Evolutionary conservation across 2,797 vertebrate species (phyloP).

Genomic region (Anguilla anguilla): DNA sequence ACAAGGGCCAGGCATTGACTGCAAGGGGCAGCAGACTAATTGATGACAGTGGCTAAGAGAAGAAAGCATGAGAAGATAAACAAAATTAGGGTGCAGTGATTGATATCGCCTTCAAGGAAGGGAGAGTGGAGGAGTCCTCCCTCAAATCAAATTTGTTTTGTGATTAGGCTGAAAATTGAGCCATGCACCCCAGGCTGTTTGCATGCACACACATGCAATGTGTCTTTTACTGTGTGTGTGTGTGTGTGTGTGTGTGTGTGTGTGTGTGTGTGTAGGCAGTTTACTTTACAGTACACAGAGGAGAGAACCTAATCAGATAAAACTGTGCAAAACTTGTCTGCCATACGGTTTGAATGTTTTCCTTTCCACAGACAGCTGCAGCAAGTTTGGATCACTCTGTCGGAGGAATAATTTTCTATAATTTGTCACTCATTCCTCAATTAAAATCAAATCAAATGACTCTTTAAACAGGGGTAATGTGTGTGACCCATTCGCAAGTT

Average conservation of each 20-base stretch:
- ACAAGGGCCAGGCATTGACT: constrained; percentile 38
- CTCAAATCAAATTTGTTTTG: constrained; percentile 44
- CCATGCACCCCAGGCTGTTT: constrained; percentile 13
- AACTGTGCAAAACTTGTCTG: neutral
- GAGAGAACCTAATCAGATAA: neutral
- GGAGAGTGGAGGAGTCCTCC: constrained; percentile 38
- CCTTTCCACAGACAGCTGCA: constrained; percentile 5
- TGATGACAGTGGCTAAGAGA: constrained; percentile 48
- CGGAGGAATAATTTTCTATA: constrained; percentile 22
- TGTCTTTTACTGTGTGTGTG: neutral
- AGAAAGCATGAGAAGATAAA: constrained; percentile 55
- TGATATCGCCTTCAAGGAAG: constrained; percentile 43
- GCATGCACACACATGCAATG: neutral
- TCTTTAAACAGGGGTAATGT: constrained; percentile 18
- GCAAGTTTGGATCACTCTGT: constrained; percentile 17
- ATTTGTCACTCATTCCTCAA: constrained; percentile 27
- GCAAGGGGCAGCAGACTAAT: constrained; percentile 46
- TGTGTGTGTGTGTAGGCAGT: neutral
- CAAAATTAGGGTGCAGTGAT: constrained; percentile 50
- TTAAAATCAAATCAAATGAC: constrained; percentile 5
- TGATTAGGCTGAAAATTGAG: constrained; percentile 23
- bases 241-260: constrained; percentile 10
- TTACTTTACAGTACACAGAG: neutral
- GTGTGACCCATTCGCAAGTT: neutral
- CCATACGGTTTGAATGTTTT: constrained; percentile 16